Conservation (phyloP, 2,797 vertebrate genomes). For the Xiphorhynchus erythropygius region DNA sequence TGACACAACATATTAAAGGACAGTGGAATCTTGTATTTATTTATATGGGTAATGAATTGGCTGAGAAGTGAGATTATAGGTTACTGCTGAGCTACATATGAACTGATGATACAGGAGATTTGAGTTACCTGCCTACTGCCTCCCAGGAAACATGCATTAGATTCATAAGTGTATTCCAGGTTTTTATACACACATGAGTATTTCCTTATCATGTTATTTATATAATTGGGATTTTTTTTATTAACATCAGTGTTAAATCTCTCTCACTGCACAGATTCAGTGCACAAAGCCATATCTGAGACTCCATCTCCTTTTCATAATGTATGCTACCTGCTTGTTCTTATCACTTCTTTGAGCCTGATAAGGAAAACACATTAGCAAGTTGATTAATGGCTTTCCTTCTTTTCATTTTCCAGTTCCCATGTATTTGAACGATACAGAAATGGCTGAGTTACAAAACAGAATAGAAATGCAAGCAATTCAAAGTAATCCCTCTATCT, state of each 20-base stretch:
- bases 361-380: slow-evolving; percentile 38
- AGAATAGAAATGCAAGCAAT: background rate
- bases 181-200: background rate
- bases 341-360: background rate
- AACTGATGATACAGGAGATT: background rate
- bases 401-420: background rate
- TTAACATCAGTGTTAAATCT: background rate
- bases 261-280: background rate
- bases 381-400: slow-evolving; percentile 21
- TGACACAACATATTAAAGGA: background rate
- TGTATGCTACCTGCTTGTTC: slow-evolving; percentile 11
- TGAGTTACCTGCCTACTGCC: background rate
- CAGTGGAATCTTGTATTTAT: background rate
- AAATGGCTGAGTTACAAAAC: background rate
- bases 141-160: background rate
- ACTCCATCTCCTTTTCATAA: background rate
- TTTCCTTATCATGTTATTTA: background rate
- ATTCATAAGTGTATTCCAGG: background rate
- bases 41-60: background rate
- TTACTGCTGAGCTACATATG: background rate
- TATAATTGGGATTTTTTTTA: background rate
- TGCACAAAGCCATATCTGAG: background rate
- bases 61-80: background rate
- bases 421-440: background rate
- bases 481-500: background rate